Conservation (phyloP, 2,888 invertebrate genomes). For the Cantharis nigra region DNA sequence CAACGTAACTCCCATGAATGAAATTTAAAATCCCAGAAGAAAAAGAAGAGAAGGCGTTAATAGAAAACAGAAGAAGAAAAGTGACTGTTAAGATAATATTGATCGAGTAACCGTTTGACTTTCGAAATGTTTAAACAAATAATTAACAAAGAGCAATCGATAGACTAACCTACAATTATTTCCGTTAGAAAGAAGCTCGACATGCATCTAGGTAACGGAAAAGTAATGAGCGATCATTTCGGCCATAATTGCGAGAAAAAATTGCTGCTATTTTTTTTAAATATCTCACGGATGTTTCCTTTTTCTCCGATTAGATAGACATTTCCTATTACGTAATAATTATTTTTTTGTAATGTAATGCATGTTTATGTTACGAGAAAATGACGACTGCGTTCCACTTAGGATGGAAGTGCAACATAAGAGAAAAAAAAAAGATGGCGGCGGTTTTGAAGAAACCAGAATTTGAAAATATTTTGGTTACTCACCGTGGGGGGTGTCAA, state of each 20-base stretch:
- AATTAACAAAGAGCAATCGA: neutral
- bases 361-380: neutral
- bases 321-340: neutral
- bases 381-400: neutral
- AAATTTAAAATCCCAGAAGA: neutral
- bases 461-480: neutral
- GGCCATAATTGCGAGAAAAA: neutral
- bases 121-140: neutral
- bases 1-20: neutral
- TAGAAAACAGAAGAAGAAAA: neutral
- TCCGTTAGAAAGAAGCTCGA: neutral
- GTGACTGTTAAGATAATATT: neutral
- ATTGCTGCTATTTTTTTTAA: neutral
- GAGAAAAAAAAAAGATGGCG: neutral
- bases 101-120: neutral
- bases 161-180: neutral
- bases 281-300: neutral
- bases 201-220: neutral
- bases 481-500: slow-evolving; percentile 57
- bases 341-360: neutral
- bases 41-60: neutral
- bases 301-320: neutral
- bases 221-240: neutral
- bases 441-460: neutral
- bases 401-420: neutral